These are phyloP conservation scores for Drosophila histrio DNA, from an alignment of 2,888 invertebrate species.

Conservation along the genomic window DNA sequence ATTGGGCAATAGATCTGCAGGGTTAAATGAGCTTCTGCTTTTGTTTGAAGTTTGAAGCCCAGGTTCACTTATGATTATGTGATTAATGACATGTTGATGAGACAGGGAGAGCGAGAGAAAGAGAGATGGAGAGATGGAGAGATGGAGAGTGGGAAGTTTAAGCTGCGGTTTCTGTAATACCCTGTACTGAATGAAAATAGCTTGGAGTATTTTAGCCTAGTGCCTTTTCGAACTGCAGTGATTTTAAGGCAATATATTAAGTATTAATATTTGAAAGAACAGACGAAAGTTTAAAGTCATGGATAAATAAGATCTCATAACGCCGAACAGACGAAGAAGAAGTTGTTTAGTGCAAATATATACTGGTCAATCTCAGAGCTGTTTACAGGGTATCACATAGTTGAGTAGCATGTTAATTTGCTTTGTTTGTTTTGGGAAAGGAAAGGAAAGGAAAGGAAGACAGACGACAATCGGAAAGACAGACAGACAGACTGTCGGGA, in stretches of 20 bases:
- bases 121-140: neutral
- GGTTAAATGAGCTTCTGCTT: conserved; percentile 7
- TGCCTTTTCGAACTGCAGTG: no score
- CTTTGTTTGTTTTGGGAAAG: conserved; percentile 7
- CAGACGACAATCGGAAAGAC: conserved; percentile 1
- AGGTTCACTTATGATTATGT: conserved; percentile 27
- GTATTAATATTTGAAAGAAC: no score
- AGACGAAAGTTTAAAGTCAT: neutral
- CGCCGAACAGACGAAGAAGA: neutral
- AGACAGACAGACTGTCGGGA: conserved; percentile 8
- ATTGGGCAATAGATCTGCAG: conserved; percentile 14
- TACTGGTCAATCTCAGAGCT: no score
- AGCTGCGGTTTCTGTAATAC: neutral
- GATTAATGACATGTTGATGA: conserved; percentile 38
- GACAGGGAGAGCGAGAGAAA: neutral
- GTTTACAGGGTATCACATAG: neutral
- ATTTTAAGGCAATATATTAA: no score
- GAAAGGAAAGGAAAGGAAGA: conserved; percentile 29
- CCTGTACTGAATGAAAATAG: neutral
- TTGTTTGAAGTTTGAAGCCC: conserved; percentile 1
- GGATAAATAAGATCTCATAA: no score
- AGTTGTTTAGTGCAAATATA: no score
- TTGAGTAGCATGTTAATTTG: neutral
- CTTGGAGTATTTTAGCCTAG: no score
- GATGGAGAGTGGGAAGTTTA: conserved; percentile 10